phyloP scores from a whole-genome alignment of 2,113 vertebrate species.

The Oreochromis tanganicae region DNA sequence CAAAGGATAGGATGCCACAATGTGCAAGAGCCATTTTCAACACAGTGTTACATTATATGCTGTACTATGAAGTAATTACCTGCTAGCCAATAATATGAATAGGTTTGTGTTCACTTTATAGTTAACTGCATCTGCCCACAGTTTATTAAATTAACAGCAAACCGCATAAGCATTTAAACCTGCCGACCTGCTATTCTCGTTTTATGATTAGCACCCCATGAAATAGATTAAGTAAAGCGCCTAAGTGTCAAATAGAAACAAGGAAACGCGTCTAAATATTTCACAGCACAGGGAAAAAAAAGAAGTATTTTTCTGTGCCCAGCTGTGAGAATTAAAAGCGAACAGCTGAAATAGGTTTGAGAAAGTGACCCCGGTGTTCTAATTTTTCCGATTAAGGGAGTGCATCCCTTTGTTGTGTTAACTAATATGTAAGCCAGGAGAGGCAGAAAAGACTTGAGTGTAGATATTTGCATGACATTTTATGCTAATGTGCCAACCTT shows the following conservation, averaged over 20 bases:
- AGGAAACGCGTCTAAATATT: neutral
- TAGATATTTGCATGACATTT: conserved; percentile 15
- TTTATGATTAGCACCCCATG: neutral
- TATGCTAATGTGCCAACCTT: conserved; percentile 6
- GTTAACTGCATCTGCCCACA: conserved; percentile 4
- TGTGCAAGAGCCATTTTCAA: conserved; percentile 76
- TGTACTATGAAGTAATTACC: conserved; percentile 36
- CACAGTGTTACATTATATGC: conserved; percentile 23
- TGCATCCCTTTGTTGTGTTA: neutral
- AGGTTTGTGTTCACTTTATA: neutral
- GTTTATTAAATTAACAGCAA: neutral
- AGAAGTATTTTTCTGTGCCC: neutral
- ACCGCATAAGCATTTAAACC: neutral
- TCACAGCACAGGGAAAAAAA: neutral
- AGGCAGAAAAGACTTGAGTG: neutral
- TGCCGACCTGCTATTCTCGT: neutral
- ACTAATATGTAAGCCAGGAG: neutral
- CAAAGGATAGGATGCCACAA: conserved; percentile 65
- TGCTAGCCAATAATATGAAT: neutral
- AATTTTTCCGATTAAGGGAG: neutral
- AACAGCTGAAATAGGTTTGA: neutral
- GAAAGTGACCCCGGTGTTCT: neutral
- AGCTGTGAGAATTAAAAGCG: neutral
- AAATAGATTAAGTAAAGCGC: neutral
- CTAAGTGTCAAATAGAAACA: neutral